Conservation (phyloP, 2,113 vertebrate genomes). For the Delphinus delphis region DNA sequence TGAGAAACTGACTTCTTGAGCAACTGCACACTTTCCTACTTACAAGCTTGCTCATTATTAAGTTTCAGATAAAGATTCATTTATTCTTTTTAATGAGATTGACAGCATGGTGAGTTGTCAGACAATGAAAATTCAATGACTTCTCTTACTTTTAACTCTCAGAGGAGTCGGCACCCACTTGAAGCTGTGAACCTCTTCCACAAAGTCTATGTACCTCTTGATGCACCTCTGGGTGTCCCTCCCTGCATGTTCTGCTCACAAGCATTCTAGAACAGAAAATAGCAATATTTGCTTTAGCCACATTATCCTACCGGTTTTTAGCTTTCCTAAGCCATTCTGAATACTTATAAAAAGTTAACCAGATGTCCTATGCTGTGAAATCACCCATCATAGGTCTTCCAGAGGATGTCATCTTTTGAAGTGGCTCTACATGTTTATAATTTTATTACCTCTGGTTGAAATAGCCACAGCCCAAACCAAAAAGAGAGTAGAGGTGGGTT, state of each 20-base stretch:
- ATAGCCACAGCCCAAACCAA: not conserved
- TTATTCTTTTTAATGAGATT: not conserved
- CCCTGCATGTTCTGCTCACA: not conserved
- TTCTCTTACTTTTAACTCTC: not conserved
- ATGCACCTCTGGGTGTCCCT: not conserved
- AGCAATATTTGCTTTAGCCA: not conserved
- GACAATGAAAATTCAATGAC: not conserved
- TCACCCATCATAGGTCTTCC: not conserved
- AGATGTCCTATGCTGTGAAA: not conserved
- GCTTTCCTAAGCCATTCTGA: not conserved
- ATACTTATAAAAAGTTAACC: not conserved
- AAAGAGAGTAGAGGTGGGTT: not conserved
- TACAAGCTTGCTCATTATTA: not conserved
- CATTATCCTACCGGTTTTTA: not conserved
- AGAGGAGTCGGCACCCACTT: not conserved
- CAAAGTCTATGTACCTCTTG: not conserved
- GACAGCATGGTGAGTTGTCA: not conserved
- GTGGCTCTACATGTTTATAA: not conserved
- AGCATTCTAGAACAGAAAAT: not conserved
- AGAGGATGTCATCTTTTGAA: not conserved
- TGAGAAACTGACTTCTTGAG: not conserved
- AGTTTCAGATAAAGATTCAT: not conserved
- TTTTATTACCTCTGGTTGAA: not conserved
- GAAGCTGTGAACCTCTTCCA: not conserved
- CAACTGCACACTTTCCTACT: accelerated